Evolutionary conservation across 2,888 invertebrate genomes (phyloP).

Genomic region (Apamea anceps): DNA sequence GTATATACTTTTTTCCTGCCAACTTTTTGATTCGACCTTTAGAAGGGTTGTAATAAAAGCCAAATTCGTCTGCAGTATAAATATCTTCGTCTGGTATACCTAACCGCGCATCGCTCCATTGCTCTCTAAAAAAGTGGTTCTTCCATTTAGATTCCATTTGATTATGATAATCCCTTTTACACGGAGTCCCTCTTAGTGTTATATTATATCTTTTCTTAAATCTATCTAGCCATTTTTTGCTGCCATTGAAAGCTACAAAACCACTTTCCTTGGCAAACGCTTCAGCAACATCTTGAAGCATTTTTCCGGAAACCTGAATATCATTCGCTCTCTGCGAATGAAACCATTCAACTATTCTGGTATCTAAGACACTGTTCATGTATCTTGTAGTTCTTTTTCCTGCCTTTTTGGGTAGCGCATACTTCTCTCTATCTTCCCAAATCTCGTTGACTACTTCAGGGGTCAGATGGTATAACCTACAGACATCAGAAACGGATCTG

Average conservation of each 20-base stretch:
- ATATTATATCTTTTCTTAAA: conserved; percentile 76
- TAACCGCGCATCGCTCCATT: conserved; percentile 73
- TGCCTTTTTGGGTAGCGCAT: conserved; percentile 67
- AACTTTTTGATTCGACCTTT: conserved; percentile 75
- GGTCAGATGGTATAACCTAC: conserved; percentile 71
- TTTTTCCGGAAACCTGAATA: conserved; percentile 72
- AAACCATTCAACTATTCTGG: conserved; percentile 72
- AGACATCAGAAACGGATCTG: conserved; percentile 71
- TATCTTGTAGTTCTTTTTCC: conserved; percentile 67
- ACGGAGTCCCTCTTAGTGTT: conserved; percentile 63
- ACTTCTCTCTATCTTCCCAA: conserved; percentile 76
- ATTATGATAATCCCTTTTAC: conserved; percentile 66
- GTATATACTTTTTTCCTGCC: conserved; percentile 74
- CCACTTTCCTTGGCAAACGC: conserved; percentile 74
- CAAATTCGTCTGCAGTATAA: conserved; percentile 76
- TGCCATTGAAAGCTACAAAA: conserved; percentile 75
- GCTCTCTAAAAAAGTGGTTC: conserved; percentile 75
- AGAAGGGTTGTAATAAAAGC: conserved; percentile 75
- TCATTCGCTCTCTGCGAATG: conserved; percentile 66
- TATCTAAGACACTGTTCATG: conserved; percentile 73
- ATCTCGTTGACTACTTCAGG: conserved; percentile 74
- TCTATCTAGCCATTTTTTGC: conserved; percentile 77
- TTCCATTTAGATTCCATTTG: conserved; percentile 75
- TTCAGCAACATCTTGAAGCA: conserved; percentile 75
- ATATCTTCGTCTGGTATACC: conserved; percentile 74